These are phyloP conservation scores for Marisa cornuarietis DNA, from an alignment of 1,140 invertebrate genomes.

Conservation along the genomic window DNA sequence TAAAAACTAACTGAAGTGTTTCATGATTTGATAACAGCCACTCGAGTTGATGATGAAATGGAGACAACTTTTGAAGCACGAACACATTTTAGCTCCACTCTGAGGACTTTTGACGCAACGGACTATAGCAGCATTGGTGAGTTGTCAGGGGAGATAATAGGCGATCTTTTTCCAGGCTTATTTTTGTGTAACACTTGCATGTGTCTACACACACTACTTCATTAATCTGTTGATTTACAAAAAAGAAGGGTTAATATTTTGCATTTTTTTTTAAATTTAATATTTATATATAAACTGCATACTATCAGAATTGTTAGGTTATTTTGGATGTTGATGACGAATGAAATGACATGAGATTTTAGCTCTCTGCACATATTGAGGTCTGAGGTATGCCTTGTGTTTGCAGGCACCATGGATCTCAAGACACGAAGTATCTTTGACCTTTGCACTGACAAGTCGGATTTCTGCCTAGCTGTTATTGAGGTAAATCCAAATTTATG, in stretches of 20 bases:
- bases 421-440: slow-evolving; percentile 72
- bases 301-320: neutral
- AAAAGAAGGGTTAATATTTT: too few relatives aligned
- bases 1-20: neutral
- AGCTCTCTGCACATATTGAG: neutral
- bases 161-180: neutral
- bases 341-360: neutral
- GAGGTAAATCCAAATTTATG: slow-evolving; percentile 59
- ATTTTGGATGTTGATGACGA: neutral
- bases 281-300: too few relatives aligned
- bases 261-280: too few relatives aligned
- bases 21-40: slow-evolving; percentile 67
- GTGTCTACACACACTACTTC: too few relatives aligned
- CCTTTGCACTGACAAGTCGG: slow-evolving; percentile 65
- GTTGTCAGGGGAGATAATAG: neutral
- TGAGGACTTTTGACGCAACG: slow-evolving; percentile 91
- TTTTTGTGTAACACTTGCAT: neutral
- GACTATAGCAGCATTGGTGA: slow-evolving; percentile 93
- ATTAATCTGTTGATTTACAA: too few relatives aligned
- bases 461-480: slow-evolving; percentile 75
- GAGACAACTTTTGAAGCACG: slow-evolving; percentile 73
- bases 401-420: slow-evolving; percentile 85
- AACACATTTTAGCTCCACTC: slow-evolving; percentile 82
- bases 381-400: slow-evolving; percentile 27
- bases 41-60: slow-evolving; percentile 76